Evolutionary conservation across 2,888 invertebrate genomes (phyloP).

Genomic region (Rhamnusium bicolor): DNA sequence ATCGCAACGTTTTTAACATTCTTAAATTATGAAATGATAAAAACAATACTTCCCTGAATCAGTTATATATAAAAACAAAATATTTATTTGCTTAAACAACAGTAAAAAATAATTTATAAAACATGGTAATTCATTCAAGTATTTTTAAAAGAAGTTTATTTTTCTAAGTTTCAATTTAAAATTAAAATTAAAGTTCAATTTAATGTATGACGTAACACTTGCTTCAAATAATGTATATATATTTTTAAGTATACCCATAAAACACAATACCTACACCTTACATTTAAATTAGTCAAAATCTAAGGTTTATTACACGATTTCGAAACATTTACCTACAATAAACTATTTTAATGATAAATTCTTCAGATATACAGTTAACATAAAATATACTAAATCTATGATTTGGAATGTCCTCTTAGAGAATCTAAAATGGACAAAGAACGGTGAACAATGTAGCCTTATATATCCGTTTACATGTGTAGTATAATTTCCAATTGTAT

Average conservation of each 20-base stretch:
- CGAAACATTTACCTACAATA: constrained; percentile 26
- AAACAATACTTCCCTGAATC: too few relatives aligned
- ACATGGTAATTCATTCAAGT: too few relatives aligned
- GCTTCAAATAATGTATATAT: background rate
- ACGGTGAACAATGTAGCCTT: constrained; percentile 49
- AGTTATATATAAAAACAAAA: too few relatives aligned
- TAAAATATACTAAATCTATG: constrained; percentile 20
- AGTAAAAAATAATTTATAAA: too few relatives aligned
- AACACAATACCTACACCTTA: constrained; percentile 7
- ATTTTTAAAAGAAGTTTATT: too few relatives aligned
- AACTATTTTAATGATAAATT: constrained; percentile 33
- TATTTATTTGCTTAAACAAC: too few relatives aligned
- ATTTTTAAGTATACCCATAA: background rate
- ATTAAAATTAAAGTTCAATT: too few relatives aligned
- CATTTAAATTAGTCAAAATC: constrained; percentile 17
- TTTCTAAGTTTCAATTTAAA: too few relatives aligned
- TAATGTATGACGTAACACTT: too few relatives aligned
- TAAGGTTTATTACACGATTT: constrained; percentile 13
- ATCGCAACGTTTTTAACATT: too few relatives aligned
- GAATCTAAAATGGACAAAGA: constrained; percentile 48
- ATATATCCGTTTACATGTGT: constrained; percentile 36
- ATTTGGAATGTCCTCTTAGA: constrained; percentile 26
- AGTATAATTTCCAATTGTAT: constrained; percentile 42
- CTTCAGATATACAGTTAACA: constrained; percentile 31
- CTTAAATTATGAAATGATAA: too few relatives aligned